Evolutionary conservation across 1,140 invertebrate species (phyloP), one percentile per base, ranked within the genome.

Genomic region (Aculops lycopersici): DNA sequence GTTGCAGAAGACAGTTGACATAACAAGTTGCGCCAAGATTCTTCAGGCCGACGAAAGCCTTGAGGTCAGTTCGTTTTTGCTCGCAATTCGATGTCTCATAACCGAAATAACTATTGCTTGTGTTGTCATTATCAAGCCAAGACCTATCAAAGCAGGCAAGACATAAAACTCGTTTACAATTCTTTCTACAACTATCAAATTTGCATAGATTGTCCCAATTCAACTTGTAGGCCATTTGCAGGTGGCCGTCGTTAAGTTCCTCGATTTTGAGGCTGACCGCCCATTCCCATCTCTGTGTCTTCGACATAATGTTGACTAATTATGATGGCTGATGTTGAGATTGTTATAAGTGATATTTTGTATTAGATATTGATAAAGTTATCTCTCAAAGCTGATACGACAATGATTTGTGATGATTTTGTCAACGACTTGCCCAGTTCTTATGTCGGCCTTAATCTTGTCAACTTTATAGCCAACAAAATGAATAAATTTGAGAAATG

Each of bases 21-120:
- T 73, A 73, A 55, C 70, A 73, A 8, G 71, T 73, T 15, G 69
- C 69, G 35, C 71, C 70, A 39, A 72, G 54, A 59, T 73, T 73
- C 53, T 67, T 66, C 37, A 73, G 53, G 14, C 71, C 71, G 31
- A 68, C 68, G 58, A 53, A 60, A 19, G 50, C n/a, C 24, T 31
- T 31, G 24, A 31, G n/a, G 24, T 31, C 24, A 8, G 8, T n/a
- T 31, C 24, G 24, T n/a, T 31, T 31, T 8, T 8, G 8, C 8
- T 31, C 24, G 24, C n/a, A 8, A n/a, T n/a, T 31, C 8, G 8
- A 31, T n/a, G 24, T 8, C 8, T 31, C 24, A 31, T 8, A 31
- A 31, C 8, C n/a, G 24, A 8, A 8, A 8, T 8, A 31, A n/a
- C 24, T 31, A 31, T 8, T 8, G 24, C 24, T 31, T n/a, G n/a